phyloP scores from a whole-genome alignment of 2,797 vertebrate species.

The Mionectes olivaceus region DNA sequence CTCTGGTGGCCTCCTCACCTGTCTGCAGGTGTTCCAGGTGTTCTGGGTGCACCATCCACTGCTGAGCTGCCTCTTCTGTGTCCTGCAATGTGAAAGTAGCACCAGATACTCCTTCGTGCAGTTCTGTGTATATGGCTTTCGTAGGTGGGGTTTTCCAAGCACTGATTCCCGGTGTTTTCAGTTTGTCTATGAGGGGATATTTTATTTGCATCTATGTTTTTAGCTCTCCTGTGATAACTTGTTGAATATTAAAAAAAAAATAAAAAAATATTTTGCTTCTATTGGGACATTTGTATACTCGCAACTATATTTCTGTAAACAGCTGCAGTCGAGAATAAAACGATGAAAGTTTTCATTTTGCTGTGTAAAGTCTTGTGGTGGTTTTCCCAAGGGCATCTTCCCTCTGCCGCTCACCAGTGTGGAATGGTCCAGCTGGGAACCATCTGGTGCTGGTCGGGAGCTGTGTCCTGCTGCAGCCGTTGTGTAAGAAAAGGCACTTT shows the following conservation, averaged over 20 bases:
- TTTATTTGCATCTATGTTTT: constrained; percentile 85
- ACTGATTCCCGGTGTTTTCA: constrained; percentile 78
- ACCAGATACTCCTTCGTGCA: constrained; percentile 64
- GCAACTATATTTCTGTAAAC: constrained; percentile 94
- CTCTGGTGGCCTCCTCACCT: constrained; percentile 10
- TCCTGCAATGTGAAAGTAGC: constrained; percentile 76
- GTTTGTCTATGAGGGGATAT: constrained; percentile 78
- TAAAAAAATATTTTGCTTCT: constrained; percentile 88
- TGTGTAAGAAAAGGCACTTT: accelerated
- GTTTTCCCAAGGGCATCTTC: background rate
- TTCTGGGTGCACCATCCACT: constrained; percentile 55
- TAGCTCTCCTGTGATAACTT: constrained; percentile 89
- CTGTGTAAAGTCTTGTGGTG: constrained; percentile 45
- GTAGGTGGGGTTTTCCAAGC: constrained; percentile 77
- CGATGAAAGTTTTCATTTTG: constrained; percentile 84
- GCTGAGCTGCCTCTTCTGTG: constrained; percentile 77
- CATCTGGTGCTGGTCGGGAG: background rate
- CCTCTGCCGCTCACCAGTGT: accelerated
- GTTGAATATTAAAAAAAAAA: constrained; percentile 86
- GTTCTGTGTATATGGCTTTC: constrained; percentile 81
- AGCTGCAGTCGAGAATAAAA: constrained; percentile 94
- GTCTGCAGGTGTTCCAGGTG: constrained; percentile 26
- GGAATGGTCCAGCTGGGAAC: background rate
- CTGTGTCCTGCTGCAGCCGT: background rate
- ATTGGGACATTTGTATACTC: constrained; percentile 90